Percentiles rank a stretch among this genome's conserved stretches.
Evolutionary conservation across 2,113 vertebrate genomes (phyloP).

Genomic region (Motacilla tschutschensis): DNA sequence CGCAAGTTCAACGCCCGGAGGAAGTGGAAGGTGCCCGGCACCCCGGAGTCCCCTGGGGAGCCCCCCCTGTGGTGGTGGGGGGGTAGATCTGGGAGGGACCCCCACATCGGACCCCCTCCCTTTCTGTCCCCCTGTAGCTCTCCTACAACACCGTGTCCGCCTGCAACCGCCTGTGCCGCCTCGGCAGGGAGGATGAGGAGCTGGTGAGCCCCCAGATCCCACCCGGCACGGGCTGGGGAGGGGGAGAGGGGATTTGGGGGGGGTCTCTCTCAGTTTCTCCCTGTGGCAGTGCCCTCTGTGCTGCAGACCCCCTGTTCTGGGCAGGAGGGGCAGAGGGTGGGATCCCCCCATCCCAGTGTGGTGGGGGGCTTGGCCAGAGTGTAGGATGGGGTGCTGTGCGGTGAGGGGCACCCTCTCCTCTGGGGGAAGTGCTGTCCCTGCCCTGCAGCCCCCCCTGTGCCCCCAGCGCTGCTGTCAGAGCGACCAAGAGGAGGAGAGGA

Average conservation of each 20-base stretch:
- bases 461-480: conserved; percentile 77
- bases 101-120: not conserved
- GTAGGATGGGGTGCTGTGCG: not conserved
- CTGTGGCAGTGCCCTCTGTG: accelerated
- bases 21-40: conserved; percentile 72
- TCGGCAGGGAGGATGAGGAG: not conserved
- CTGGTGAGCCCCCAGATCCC: not conserved
- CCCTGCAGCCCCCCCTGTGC: not conserved
- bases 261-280: not conserved
- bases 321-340: not conserved
- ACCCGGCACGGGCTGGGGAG: not conserved
- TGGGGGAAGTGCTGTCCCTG: not conserved
- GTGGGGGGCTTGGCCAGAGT: not conserved
- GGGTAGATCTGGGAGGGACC: not conserved
- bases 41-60: not conserved
- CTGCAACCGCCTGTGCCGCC: not conserved
- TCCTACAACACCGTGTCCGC: not conserved
- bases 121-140: not conserved
- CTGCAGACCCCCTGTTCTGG: not conserved
- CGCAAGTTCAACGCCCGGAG: conserved; percentile 77
- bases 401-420: not conserved
- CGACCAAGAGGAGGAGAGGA: conserved; percentile 68
- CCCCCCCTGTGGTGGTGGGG: not conserved
- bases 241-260: not conserved
- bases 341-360: not conserved